Conservation (phyloP, 2,797 vertebrate genomes). For the Gastrophryne carolinensis region DNA sequence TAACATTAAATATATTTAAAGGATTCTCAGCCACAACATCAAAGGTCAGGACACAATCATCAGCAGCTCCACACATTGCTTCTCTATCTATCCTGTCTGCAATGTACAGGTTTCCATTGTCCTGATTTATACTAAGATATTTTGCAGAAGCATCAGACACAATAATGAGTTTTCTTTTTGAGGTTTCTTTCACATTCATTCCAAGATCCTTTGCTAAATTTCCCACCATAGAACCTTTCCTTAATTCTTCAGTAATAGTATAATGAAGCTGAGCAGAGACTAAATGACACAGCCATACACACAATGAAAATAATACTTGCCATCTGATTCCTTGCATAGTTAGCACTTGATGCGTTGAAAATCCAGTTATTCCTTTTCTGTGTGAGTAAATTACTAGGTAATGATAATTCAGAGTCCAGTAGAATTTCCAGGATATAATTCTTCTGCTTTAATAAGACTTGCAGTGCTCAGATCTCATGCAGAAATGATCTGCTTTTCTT, state of each 20-base stretch:
- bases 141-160: slow-evolving; percentile 58
- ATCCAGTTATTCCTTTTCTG: slow-evolving; percentile 48
- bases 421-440: too few species aligned
- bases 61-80: slow-evolving; percentile 53
- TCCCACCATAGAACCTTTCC: slow-evolving; percentile 34
- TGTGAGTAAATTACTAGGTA: too few species aligned
- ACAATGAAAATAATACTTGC: slow-evolving; percentile 24
- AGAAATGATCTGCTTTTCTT: too few species aligned
- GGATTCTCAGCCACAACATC: slow-evolving; percentile 58
- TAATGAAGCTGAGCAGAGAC: slow-evolving; percentile 20
- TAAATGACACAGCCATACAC: slow-evolving; percentile 6
- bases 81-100: slow-evolving; percentile 55
- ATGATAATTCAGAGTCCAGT: too few species aligned
- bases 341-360: too few species aligned
- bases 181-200: slow-evolving; percentile 45
- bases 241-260: slow-evolving; percentile 22
- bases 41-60: slow-evolving; percentile 54
- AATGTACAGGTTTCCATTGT: slow-evolving; percentile 51
- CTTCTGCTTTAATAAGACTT: too few species aligned
- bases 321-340: slow-evolving; percentile 43
- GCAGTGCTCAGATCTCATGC: too few species aligned
- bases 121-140: slow-evolving; percentile 54
- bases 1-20: slow-evolving; percentile 53
- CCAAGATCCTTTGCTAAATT: slow-evolving; percentile 59
- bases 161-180: slow-evolving; percentile 41